Evolutionary conservation across 2,888 invertebrate genomes (phyloP), one percentile per base, ranked within the genome.

Genomic region (Calameuta pallipes): DNA sequence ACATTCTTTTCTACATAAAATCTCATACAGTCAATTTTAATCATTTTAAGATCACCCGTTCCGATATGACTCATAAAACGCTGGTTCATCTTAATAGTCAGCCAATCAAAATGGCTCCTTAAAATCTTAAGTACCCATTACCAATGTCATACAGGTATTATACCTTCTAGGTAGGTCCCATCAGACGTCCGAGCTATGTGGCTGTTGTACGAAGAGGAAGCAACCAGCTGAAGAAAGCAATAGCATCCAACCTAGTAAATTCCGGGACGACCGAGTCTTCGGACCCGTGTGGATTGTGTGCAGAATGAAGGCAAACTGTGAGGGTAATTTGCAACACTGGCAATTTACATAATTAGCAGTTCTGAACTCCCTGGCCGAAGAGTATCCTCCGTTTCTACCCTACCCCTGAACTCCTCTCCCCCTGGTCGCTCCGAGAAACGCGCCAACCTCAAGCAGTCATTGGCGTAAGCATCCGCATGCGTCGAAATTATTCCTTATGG

Each of bases 331-430:
- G 91, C 91, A 91, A 91, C 90, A 91, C 90, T 88, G 89, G 88
- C 90, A 91, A 91, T 91, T 91, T 91, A 90, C 91, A 91, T 91
- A 91, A 91, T 91, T 91, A 91, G 91, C 90, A 90, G 91, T 91
- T 91, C 90, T 89, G 88, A 89, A 89, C 90, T 87, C 85, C 87
- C 85, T 87, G 86, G 86, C 88, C 83, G 82, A 86, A 84, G 83
- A 87, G 71, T 85, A 80, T 80, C 82, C 84, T 85, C 86, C 77
- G 35, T 11, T 33, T 75, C 73, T 34, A 30, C 79, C 76, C 75
- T 80, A 80, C 81, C 79, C 76, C 80, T 71, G 34, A 75, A 73
- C 77, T 71, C 74, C 74, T 31, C 37, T 75, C 76, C 78, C 79
- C 36, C 12, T 0, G 1, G 36, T 80, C 73, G 71, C 80, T 78